phyloP scores from a whole-genome alignment of 2,797 vertebrate species.

The Coluber constrictor region DNA sequence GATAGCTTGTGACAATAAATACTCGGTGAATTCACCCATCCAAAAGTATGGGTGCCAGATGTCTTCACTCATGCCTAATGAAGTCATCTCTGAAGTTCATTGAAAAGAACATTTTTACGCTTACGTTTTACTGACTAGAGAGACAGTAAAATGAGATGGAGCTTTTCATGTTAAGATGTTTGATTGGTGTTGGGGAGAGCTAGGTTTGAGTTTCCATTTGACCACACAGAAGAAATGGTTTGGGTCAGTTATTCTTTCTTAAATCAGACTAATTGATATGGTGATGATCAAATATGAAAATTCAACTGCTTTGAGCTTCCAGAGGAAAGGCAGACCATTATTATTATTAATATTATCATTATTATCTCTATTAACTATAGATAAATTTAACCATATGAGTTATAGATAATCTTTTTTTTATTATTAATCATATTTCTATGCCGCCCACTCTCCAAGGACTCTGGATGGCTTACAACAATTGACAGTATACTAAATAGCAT shows the following conservation, averaged over 20 bases:
- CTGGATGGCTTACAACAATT: no score
- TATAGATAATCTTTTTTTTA: background rate
- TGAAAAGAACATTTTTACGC: background rate
- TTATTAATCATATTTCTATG: no score
- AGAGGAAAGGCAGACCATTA: background rate
- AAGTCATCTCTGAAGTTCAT: background rate
- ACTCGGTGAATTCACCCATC: background rate
- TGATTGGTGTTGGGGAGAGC: background rate
- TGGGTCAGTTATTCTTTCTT: background rate
- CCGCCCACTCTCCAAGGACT: no score
- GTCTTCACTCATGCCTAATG: background rate
- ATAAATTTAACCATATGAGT: background rate
- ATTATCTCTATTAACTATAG: background rate
- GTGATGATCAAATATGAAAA: background rate
- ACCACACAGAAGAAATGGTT: background rate
- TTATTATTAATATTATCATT: background rate
- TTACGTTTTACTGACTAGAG: background rate
- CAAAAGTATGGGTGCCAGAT: background rate
- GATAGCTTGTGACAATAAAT: background rate
- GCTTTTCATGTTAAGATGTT: background rate
- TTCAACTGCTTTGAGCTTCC: background rate
- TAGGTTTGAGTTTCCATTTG: background rate
- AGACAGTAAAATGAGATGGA: background rate
- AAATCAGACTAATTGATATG: background rate
- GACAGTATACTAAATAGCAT: no score